Evolutionary conservation across 2,113 vertebrate species (phyloP), one percentile per base, ranked within the genome.

Genomic region (Pterocles burchelli): DNA sequence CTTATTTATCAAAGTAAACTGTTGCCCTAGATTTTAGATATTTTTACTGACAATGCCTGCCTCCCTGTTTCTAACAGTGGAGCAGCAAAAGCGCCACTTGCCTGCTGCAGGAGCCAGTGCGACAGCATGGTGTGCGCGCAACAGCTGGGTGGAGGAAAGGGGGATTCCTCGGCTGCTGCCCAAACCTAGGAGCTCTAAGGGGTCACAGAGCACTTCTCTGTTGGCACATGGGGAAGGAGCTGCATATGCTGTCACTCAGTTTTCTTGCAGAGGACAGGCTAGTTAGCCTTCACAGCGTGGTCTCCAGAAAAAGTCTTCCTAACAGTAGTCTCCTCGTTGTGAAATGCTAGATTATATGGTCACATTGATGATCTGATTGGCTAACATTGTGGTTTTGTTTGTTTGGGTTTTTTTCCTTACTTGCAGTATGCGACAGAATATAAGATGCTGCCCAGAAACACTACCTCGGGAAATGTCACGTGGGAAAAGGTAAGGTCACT

Each of bases 361-460:
- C 8, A 2, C 21, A 17, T 45, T 16, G 48, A 11, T 49, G 38
- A 49, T 68, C 24, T 43, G 19, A 58, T 49, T 1, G 2, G 33
- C 45, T 85, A 78, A 70, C 38, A 9, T 3, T 93, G 33, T 87
- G 7, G 1, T 57, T 93, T 54, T 55, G 10, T 74, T 73, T 84
- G 13, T 20, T 67, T 48, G 4, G 9, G 14, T 36, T 20, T 33
- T 77, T 75, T 92, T 81, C 86, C 73, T 81, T 74, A 22, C 41
- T 26, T 84, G 84, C 97, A 99, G 99, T 99, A 99, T 76, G 99
- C 97, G 2, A 99, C 99, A 3, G 97, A 98, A 16, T 99, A 99
- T 91, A 98, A 88, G 96, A 97, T 96, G 68, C 57, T 98, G 76
- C 92, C 71, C 63, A 97, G 97, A 85, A 99, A 99, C 67, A 92